A percentile compares a stretch with the other conserved stretches of the same genome.
phyloP scores from a whole-genome alignment of 1,140 invertebrate species.

The Bactericera cockerelli region DNA sequence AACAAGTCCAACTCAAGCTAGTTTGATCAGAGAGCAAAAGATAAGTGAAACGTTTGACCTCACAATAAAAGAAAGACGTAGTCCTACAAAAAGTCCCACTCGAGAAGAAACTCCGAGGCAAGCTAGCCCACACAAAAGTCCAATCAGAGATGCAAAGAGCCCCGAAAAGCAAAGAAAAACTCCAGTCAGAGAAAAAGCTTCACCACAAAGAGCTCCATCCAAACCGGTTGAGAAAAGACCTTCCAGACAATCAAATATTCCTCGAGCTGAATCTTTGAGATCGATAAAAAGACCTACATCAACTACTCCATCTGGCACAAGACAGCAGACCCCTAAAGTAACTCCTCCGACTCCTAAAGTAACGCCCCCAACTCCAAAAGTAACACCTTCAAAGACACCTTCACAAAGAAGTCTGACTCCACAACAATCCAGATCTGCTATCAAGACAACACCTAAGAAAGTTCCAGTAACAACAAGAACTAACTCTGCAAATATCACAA shows the following conservation, averaged over 20 bases:
- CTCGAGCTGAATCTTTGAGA: slow-evolving; percentile 14
- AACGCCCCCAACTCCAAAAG: not conserved
- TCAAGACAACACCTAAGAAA: not conserved
- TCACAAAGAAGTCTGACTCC: slow-evolving; percentile 11
- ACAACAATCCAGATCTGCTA: slow-evolving; percentile 3
- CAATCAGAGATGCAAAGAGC: slow-evolving; percentile 13
- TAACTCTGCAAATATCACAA: not conserved
- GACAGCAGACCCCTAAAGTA: not conserved
- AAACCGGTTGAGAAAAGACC: slow-evolving; percentile 7
- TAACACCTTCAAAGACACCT: slow-evolving; percentile 7
- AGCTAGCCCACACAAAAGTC: slow-evolving; percentile 18
- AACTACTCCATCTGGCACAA: slow-evolving; percentile 11
- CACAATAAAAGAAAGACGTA: slow-evolving; percentile 6
- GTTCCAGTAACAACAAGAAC: not conserved
- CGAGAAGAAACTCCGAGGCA: slow-evolving; percentile 16
- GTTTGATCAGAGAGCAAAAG: slow-evolving; percentile 1
- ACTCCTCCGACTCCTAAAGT: no score
- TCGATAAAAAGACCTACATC: not conserved
- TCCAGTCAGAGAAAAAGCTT: slow-evolving; percentile 20
- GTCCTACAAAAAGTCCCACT: slow-evolving; percentile 17
- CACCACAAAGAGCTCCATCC: slow-evolving; percentile 20
- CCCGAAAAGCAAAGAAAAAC: slow-evolving; percentile 12
- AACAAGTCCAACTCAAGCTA: slow-evolving; percentile 1
- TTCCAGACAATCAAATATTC: slow-evolving; percentile 18
- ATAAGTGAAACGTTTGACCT: not conserved